Percentiles rank a stretch among this genome's conserved stretches.
Evolutionary conservation across 2,888 invertebrate species (phyloP).

Genomic region (Pollenia griseotomentosa): DNA sequence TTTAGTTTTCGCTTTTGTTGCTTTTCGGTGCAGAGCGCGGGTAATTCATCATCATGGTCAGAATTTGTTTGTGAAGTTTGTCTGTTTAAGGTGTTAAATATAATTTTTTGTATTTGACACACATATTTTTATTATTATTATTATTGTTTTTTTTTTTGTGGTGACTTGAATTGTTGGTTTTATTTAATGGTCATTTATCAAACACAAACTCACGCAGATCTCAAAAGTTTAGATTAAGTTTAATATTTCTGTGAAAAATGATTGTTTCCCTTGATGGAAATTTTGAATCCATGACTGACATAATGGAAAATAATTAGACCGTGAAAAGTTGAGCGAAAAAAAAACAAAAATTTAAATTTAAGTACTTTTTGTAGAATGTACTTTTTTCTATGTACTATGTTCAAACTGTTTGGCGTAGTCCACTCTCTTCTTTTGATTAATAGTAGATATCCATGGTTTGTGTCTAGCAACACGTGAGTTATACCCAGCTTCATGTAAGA

Average conservation of each 20-base stretch:
- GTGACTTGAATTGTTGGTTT: neutral
- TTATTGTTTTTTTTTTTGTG: no score
- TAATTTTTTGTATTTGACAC: constrained; percentile 54
- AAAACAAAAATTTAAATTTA: no score
- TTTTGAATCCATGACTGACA: constrained; percentile 22
- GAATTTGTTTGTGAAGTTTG: constrained; percentile 16
- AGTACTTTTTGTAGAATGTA: no score
- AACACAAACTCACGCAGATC: neutral
- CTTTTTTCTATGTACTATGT: no score
- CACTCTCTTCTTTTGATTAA: no score
- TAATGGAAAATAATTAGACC: constrained; percentile 47
- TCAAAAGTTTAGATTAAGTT: neutral
- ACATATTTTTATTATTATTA: neutral
- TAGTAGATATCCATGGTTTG: no score
- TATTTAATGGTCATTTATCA: neutral
- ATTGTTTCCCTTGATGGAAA: constrained; percentile 19
- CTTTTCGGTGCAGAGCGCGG: neutral
- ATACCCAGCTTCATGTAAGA: no score
- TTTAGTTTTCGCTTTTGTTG: neutral
- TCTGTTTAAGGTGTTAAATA: constrained; percentile 35
- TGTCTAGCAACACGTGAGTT: no score
- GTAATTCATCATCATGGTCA: constrained; percentile 24
- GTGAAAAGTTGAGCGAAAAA: constrained; percentile 23
- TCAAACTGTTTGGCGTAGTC: no score
- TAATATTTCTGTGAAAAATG: neutral